phyloP scores from a whole-genome alignment of 2,797 vertebrate species.

The Limosa lapponica region DNA sequence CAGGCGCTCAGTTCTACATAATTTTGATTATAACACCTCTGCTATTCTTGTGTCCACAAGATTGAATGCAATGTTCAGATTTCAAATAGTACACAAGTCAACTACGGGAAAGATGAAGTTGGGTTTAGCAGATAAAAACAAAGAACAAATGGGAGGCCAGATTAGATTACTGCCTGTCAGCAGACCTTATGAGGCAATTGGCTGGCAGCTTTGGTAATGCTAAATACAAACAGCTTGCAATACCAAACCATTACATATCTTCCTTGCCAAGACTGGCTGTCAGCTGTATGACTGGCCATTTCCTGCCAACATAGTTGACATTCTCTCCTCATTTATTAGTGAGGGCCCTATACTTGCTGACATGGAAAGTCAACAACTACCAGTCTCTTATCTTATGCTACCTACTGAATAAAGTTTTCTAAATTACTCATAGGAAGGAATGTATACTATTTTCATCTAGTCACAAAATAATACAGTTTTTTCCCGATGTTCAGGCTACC shows the following conservation, averaged over 20 bases:
- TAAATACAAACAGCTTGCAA: constrained; percentile 64
- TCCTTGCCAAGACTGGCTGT: constrained; percentile 39
- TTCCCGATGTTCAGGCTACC: neutral
- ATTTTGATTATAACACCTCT: constrained; percentile 30
- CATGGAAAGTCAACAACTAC: neutral
- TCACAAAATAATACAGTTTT: neutral
- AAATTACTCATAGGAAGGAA: neutral
- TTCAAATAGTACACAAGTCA: constrained; percentile 42
- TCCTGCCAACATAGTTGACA: constrained; percentile 45
- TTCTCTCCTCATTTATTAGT: constrained; percentile 41
- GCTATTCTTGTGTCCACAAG: neutral
- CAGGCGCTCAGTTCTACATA: neutral
- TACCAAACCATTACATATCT: constrained; percentile 36
- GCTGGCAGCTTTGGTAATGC: constrained; percentile 53
- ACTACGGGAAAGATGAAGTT: constrained; percentile 7
- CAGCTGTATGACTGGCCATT: constrained; percentile 32
- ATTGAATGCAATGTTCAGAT: constrained; percentile 21
- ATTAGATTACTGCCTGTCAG: constrained; percentile 73
- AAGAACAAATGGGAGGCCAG: constrained; percentile 64
- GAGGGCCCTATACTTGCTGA: neutral
- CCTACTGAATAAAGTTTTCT: neutral
- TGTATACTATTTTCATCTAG: neutral
- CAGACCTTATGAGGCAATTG: constrained; percentile 51
- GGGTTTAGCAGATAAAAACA: constrained; percentile 61
- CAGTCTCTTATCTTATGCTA: neutral